Percentiles rank a stretch among this genome's conserved stretches.
These are phyloP conservation scores for Harpegnathos saltator DNA, from an alignment of 1,140 invertebrate species.

Conservation along the genomic window DNA sequence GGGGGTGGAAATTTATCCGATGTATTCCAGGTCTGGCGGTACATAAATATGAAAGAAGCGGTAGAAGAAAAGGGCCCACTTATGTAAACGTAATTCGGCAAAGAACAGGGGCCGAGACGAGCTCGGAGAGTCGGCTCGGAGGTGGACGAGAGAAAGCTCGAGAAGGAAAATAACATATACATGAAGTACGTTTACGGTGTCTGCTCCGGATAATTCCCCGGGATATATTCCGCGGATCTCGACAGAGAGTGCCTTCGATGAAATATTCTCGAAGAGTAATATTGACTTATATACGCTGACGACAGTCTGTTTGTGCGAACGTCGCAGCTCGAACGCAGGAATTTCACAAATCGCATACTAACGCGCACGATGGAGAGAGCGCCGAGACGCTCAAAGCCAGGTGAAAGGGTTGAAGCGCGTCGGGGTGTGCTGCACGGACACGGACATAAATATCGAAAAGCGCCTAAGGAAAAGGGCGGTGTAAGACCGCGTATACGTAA, in stretches of 20 bases:
- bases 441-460: slow-evolving; percentile 40
- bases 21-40: neutral
- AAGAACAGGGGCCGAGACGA: neutral
- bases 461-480: slow-evolving; percentile 11
- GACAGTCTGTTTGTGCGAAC: neutral
- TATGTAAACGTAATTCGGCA: slow-evolving; percentile 29
- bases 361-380: neutral
- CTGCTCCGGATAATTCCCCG: neutral
- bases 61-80: neutral
- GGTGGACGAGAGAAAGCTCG: too few species aligned
- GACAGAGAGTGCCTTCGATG: neutral
- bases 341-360: neutral
- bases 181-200: neutral
- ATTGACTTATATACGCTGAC: neutral
- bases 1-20: slow-evolving; percentile 11
- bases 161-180: neutral
- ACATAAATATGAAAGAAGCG: slow-evolving; percentile 39
- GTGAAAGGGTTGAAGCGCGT: neutral
- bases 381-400: neutral
- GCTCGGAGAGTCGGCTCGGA: too few species aligned
- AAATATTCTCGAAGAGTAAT: neutral
- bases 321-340: slow-evolving; percentile 2
- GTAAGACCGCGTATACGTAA: slow-evolving; percentile 5
- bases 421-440: neutral
- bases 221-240: neutral